phyloP scores from a whole-genome alignment of 2,113 vertebrate species.

The Apteryx mantelli region DNA sequence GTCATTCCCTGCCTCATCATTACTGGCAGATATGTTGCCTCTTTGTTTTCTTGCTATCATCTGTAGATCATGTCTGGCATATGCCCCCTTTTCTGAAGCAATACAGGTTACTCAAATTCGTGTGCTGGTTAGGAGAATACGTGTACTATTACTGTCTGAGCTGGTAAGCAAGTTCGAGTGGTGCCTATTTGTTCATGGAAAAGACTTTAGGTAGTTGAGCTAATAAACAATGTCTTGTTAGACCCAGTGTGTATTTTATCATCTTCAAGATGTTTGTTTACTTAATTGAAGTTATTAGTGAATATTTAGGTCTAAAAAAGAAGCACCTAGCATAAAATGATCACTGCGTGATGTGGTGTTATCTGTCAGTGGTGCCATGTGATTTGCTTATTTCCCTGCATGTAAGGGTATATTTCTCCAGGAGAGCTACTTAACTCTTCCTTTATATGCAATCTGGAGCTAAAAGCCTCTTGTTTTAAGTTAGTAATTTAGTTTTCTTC shows the following conservation, averaged over 20 bases:
- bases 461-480: neutral
- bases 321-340: neutral
- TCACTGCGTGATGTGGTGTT: neutral
- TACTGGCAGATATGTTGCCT: neutral
- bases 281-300: neutral
- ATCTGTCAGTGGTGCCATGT: neutral
- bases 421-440: neutral
- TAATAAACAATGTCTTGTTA: neutral
- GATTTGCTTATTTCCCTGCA: conserved; percentile 26
- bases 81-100: neutral
- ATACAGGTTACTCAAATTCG: neutral
- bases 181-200: neutral
- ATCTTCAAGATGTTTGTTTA: neutral
- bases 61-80: neutral
- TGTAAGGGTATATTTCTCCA: neutral
- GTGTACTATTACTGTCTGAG: neutral
- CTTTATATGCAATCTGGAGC: neutral
- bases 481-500: neutral
- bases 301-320: neutral
- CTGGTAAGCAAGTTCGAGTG: neutral
- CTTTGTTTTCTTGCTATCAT: neutral
- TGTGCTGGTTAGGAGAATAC: rapidly evolving
- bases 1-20: neutral
- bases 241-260: neutral
- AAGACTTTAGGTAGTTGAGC: neutral